Conservation (phyloP, 2,113 vertebrate species). For the Danionella cerebrum region DNA sequence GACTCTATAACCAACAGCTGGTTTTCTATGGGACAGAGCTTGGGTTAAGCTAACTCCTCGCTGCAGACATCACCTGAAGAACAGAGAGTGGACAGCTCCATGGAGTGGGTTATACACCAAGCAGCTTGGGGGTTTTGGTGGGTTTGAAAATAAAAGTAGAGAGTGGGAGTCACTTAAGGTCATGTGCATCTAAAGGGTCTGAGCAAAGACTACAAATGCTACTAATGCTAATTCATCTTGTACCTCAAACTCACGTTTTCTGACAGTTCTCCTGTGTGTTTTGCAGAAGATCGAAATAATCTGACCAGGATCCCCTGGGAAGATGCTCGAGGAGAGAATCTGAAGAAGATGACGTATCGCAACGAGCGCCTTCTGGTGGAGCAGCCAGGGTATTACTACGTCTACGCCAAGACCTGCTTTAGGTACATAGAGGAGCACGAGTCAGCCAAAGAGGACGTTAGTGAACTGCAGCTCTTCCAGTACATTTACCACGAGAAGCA, state of each 20-base stretch:
- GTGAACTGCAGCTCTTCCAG: conserved; percentile 80
- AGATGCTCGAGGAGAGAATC: conserved; percentile 64
- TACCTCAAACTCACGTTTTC: neutral
- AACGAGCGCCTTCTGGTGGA: conserved; percentile 73
- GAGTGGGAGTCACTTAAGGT: too few relatives aligned
- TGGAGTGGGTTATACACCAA: too few relatives aligned
- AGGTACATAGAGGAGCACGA: conserved; percentile 56
- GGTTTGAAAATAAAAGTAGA: too few relatives aligned
- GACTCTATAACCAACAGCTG: too few relatives aligned
- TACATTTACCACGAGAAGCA: conserved; percentile 76
- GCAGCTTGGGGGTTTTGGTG: too few relatives aligned
- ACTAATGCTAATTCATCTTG: too few relatives aligned
- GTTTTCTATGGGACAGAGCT: too few relatives aligned
- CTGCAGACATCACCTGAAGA: too few relatives aligned
- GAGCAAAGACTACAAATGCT: too few relatives aligned
- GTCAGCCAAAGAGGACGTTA: conserved; percentile 55
- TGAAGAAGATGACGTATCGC: conserved; percentile 63
- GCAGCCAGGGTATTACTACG: conserved; percentile 86
- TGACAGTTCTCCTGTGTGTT: neutral
- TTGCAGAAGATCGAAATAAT: conserved; percentile 38
- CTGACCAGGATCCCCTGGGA: conserved; percentile 74
- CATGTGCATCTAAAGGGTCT: too few relatives aligned
- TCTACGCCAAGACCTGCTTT: conserved; percentile 93
- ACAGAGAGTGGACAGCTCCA: too few relatives aligned
- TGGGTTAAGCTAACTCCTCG: too few relatives aligned